Evolutionary conservation across 2,797 vertebrate species (phyloP).

Genomic region (Pteropus rufus): DNA sequence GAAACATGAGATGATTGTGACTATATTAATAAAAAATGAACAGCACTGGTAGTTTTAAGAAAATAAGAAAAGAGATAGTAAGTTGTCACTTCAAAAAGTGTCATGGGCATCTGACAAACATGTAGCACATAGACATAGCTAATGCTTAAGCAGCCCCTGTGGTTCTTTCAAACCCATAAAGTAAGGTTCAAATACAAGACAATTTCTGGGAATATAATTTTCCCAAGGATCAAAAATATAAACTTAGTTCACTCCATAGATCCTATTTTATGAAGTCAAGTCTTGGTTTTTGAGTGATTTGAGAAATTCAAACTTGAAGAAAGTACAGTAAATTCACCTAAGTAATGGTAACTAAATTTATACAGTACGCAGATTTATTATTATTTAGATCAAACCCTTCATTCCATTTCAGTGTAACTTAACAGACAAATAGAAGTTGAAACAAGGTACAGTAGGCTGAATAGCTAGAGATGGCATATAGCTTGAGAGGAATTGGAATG

Average conservation of each 20-base stretch:
- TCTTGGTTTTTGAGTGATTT: constrained; percentile 15
- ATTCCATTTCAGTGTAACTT: background rate
- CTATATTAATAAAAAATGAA: constrained; percentile 76
- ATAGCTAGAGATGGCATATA: background rate
- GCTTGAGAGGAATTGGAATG: background rate
- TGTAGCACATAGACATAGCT: background rate
- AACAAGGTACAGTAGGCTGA: background rate
- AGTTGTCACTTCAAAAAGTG: constrained; percentile 35
- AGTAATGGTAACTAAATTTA: background rate
- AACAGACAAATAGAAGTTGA: background rate
- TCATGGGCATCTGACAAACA: background rate
- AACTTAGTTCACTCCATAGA: background rate
- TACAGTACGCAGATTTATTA: background rate
- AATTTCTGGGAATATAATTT: background rate
- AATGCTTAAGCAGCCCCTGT: background rate
- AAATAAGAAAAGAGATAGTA: constrained; percentile 40
- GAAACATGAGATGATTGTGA: constrained; percentile 76
- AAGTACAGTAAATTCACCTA: background rate
- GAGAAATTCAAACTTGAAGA: constrained; percentile 20
- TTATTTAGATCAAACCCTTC: background rate
- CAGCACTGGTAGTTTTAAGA: constrained; percentile 30
- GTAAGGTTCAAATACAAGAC: background rate
- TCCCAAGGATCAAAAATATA: background rate
- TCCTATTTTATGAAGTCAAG: background rate
- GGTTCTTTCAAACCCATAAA: background rate